Conservation (phyloP, 1,140 invertebrate genomes). For the Macrocentrus cingulum region DNA sequence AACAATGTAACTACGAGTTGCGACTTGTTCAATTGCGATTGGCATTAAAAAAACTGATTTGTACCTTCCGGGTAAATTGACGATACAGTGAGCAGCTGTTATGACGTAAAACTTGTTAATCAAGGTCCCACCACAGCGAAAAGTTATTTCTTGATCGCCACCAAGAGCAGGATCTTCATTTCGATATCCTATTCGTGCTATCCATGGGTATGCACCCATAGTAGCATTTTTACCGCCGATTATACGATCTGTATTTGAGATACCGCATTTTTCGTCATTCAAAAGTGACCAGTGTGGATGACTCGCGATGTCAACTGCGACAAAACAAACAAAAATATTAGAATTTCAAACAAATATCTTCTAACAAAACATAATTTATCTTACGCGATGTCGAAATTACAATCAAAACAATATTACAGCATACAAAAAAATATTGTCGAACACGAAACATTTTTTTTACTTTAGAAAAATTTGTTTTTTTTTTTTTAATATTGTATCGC, state of each 20-base stretch:
- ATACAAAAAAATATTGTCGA: background rate
- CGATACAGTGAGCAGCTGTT: slow-evolving; percentile 70
- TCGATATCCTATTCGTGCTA: slow-evolving; percentile 66
- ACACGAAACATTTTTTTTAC: slow-evolving; percentile 1
- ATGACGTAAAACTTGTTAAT: slow-evolving; percentile 65
- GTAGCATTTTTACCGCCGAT: slow-evolving; percentile 65
- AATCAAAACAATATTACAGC: background rate
- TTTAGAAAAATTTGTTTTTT: too few relatives aligned
- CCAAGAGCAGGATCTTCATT: slow-evolving; percentile 36
- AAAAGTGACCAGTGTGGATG: slow-evolving; percentile 56
- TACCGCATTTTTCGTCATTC: slow-evolving; percentile 58
- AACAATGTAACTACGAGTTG: background rate
- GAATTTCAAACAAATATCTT: background rate
- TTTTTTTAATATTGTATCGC: background rate
- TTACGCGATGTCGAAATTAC: background rate
- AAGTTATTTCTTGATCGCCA: slow-evolving; percentile 32
- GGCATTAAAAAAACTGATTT: slow-evolving; percentile 26
- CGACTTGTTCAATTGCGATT: slow-evolving; percentile 16
- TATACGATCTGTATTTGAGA: slow-evolving; percentile 62
- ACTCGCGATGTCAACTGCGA: slow-evolving; percentile 21
- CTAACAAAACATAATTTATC: background rate
- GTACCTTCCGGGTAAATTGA: slow-evolving; percentile 50
- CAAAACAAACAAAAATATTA: background rate
- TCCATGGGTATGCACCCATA: slow-evolving; percentile 71
- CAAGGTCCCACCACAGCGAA: slow-evolving; percentile 67